phyloP scores from a whole-genome alignment of 1,140 invertebrate species.

The Drosophila malerkotliana region DNA sequence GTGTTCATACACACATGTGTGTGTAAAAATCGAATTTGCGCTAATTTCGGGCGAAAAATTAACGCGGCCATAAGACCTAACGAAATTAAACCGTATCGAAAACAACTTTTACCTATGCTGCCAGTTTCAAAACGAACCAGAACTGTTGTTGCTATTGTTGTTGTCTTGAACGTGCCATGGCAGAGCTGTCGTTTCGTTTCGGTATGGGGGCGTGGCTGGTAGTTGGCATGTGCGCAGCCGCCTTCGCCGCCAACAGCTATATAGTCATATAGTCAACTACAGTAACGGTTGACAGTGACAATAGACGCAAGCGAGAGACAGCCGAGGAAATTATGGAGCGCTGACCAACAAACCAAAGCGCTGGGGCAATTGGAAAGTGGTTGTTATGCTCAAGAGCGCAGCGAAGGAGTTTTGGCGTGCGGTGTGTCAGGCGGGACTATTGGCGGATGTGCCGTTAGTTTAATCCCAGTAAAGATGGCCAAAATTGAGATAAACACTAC shows the following conservation, averaged over 20 bases:
- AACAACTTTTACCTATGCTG: slow-evolving; percentile 78
- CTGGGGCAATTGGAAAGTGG: slow-evolving; percentile 69
- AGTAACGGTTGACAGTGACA: slow-evolving; percentile 48
- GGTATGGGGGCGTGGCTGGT: slow-evolving; percentile 57
- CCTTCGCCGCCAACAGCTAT: slow-evolving; percentile 17
- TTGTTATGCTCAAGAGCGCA: slow-evolving; percentile 62
- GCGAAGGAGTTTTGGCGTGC: slow-evolving; percentile 33
- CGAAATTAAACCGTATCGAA: slow-evolving; percentile 61
- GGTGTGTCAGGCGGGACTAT: slow-evolving; percentile 9
- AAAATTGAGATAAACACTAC: neutral
- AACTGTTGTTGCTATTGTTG: slow-evolving; percentile 47
- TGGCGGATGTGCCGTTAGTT: slow-evolving; percentile 2
- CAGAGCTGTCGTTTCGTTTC: slow-evolving; percentile 23
- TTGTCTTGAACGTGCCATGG: slow-evolving; percentile 33
- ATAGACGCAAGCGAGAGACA: slow-evolving; percentile 43
- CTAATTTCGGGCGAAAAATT: slow-evolving; percentile 51
- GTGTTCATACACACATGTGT: neutral
- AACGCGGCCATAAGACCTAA: slow-evolving; percentile 40
- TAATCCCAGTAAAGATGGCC: neutral
- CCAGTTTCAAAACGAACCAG: slow-evolving; percentile 57
- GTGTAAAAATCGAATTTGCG: slow-evolving; percentile 41
- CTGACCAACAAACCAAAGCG: slow-evolving; percentile 57
- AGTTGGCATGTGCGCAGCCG: slow-evolving; percentile 57
- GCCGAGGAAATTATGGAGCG: slow-evolving; percentile 67
- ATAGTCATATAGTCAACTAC: neutral